Evolutionary conservation across 2,797 vertebrate genomes (phyloP), one percentile per base, ranked within the genome.

Genomic region (Alosa sapidissima): DNA sequence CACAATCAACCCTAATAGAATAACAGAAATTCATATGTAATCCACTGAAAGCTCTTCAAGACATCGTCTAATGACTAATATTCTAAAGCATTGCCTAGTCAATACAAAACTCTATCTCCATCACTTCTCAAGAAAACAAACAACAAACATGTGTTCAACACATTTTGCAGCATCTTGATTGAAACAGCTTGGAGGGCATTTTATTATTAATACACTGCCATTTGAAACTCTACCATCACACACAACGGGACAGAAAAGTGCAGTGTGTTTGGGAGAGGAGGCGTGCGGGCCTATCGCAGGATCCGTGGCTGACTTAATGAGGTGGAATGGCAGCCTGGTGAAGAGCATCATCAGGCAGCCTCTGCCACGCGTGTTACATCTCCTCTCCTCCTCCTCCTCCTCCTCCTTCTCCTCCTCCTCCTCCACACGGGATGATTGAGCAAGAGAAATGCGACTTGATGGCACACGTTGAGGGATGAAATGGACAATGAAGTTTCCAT

Each of bases 401-500:
- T 28, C 60, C 60, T 65, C 60, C 24, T 19, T n/a, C 33, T 33
- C 13, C 65, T 33, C 33, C 36, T 45, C 83, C 48, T 51, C 81
- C 82, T 41, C 55, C 60, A 16, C 48, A 13, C 75, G 94, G 91
- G 93, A 93, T 93, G 94, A 94, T 89, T 91, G 93, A 94, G 91
- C 92, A 92, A 94, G 93, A 93, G 92, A 94, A 94, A 95, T 94
- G 87, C 91, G 93, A 94, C 92, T 95, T 94, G 95, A 95, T 94
- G 89, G 93, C 94, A 94, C 94, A 94, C 92, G 94, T 93, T 94
- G 95, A 96, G 93, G 94, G 94, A 95, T 95, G 95, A 96, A 96
- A 96, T 95, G 95, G 96, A 96, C 96, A 96, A 96, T 96, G 95
- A 96, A 96, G 94, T 94, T 95, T 96, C 95, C 96, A 96, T 96